phyloP scores from a whole-genome alignment of 64 coral and sea anemone species.

The Montipora efflorescens region DNA sequence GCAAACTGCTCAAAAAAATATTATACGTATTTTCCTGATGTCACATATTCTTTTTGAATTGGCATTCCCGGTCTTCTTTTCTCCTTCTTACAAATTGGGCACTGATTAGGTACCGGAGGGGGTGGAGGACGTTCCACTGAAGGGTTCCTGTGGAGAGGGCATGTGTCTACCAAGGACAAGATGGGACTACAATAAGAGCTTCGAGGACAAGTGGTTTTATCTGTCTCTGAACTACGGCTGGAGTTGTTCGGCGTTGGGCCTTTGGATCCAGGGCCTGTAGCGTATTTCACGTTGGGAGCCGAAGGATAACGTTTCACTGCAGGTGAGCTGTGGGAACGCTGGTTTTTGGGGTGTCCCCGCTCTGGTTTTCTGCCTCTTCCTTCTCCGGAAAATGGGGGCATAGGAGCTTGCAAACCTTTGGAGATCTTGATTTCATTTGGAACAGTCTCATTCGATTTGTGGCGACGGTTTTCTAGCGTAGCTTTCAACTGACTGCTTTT shows the following conservation, averaged over 20 bases:
- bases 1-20: neutral
- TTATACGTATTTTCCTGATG: slow-evolving; percentile 84
- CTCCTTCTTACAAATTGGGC: slow-evolving; percentile 83
- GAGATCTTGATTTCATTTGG: slow-evolving; percentile 17
- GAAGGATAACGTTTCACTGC: slow-evolving; percentile 15
- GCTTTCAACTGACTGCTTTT: neutral
- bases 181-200: slow-evolving; percentile 89
- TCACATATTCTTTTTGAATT: slow-evolving; percentile 50
- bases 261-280: neutral
- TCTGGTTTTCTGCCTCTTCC: neutral
- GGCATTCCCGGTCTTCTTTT: slow-evolving; percentile 46
- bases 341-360: neutral
- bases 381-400: slow-evolving; percentile 11
- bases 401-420: slow-evolving; percentile 18
- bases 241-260: slow-evolving; percentile 13
- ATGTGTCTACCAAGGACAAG: slow-evolving; percentile 73
- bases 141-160: slow-evolving; percentile 68
- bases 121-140: slow-evolving; percentile 42
- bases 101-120: slow-evolving; percentile 47
- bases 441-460: slow-evolving; percentile 47
- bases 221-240: slow-evolving; percentile 23
- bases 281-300: neutral
- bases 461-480: slow-evolving; percentile 27
- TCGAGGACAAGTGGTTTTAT: slow-evolving; percentile 30
- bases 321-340: slow-evolving; percentile 8